A percentile compares a stretch with the other conserved stretches of the same genome.
Conservation (phyloP, 2,113 vertebrate genomes). For the Lucifuga dentata region DNA sequence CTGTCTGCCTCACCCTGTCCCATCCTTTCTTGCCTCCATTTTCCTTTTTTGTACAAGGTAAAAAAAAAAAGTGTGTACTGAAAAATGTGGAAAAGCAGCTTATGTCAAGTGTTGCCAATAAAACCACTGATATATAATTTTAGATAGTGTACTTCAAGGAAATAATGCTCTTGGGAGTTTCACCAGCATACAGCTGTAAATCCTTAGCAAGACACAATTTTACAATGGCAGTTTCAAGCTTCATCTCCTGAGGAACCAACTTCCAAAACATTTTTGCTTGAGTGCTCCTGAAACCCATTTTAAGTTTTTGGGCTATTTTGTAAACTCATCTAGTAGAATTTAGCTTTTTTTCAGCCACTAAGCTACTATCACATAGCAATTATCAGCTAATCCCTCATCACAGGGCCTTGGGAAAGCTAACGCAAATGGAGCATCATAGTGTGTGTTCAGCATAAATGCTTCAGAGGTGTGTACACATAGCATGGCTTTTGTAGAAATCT, state of each 20-base stretch:
- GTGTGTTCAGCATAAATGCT: too few relatives aligned
- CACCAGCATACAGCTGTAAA: neutral
- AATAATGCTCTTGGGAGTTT: constrained; percentile 5
- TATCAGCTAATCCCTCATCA: too few relatives aligned
- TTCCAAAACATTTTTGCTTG: constrained; percentile 10
- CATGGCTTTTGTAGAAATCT: too few relatives aligned
- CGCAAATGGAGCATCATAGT: too few relatives aligned
- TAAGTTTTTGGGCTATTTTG: neutral
- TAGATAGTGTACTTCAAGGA: constrained; percentile 30
- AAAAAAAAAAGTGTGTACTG: constrained; percentile 10
- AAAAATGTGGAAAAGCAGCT: constrained; percentile 21
- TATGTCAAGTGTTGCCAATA: constrained; percentile 38
- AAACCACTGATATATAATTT: constrained; percentile 30
- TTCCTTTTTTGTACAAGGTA: constrained; percentile 9
- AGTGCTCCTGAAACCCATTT: neutral
- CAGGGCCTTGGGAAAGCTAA: too few relatives aligned
- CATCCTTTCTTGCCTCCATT: neutral
- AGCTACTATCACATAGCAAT: too few relatives aligned
- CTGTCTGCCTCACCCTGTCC: neutral
- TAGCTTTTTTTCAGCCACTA: too few relatives aligned
- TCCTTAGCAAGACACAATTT: constrained; percentile 13
- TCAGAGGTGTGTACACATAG: too few relatives aligned
- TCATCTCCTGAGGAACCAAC: constrained; percentile 1
- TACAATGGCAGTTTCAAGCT: neutral
- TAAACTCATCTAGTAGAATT: too few relatives aligned